phyloP scores from a whole-genome alignment of 2,888 invertebrate species.

The Leptopilina syphax region DNA sequence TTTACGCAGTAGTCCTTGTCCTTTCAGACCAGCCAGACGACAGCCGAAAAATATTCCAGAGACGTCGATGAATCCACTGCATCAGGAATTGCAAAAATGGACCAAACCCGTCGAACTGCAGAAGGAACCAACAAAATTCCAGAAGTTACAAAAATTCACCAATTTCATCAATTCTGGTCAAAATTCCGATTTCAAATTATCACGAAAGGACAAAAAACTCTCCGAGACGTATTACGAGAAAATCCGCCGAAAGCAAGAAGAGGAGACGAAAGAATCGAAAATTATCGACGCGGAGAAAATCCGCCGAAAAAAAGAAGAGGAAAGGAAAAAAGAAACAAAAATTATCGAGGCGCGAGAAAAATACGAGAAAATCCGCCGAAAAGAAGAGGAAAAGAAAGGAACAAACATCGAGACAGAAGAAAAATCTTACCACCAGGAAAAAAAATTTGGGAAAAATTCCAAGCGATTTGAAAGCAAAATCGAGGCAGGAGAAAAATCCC shows the following conservation, averaged over 20 bases:
- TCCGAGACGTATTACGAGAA: constrained; percentile 73
- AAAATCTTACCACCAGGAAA: too few relatives aligned
- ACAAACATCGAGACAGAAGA: too few relatives aligned
- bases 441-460: too few relatives aligned
- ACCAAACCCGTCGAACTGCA: not conserved
- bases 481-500: too few relatives aligned
- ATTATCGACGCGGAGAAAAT: constrained; percentile 58
- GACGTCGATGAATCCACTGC: not conserved
- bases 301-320: constrained; percentile 57
- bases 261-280: not conserved
- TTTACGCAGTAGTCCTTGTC: constrained; percentile 70
- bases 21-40: constrained; percentile 69
- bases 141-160: constrained; percentile 61
- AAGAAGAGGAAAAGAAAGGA: not conserved
- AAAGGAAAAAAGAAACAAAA: not conserved
- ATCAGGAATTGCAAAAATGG: not conserved
- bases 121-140: constrained; percentile 50
- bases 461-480: too few relatives aligned
- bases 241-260: constrained; percentile 60
- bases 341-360: not conserved
- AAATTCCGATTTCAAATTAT: constrained; percentile 68
- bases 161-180: constrained; percentile 66
- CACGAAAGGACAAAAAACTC: constrained; percentile 73
- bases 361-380: not conserved
- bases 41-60: constrained; percentile 31